Evolutionary conservation across 30 jellyfish, hydroid and myxozoan genomes (phyloP), one percentile per base, ranked within the genome.

Genomic region (Hydra vulgaris): DNA sequence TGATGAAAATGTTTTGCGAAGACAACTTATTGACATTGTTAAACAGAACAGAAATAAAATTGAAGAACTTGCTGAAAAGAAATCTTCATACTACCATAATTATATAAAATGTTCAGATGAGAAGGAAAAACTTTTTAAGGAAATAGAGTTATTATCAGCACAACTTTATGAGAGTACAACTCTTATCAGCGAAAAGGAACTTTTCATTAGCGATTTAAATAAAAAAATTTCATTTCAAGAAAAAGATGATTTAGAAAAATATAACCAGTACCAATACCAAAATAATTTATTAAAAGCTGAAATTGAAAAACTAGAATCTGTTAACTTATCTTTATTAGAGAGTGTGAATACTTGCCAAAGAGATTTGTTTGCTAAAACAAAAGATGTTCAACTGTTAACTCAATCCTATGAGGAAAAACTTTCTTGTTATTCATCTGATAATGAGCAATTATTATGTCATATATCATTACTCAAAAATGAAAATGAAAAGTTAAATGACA

Each of bases 1-100:
- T 19, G 86, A 79, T 53, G 68, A 79, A 53, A 26, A 79, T 1
- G 72, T 7, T 17, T 27, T 73, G 25, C 27, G 7, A 68, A 68
- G 16, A 68, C 26, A 68, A 15, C 75, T 68, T n/a, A 16, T 23
- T 68, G 75, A 68, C 8, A 16, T 15, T n/a, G 27, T 68, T 23
- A 68, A 68, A 68, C 25, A 1, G 26, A 68, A 68, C 27, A 20
- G 75, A 68, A 68, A 68, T 68, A 68, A 68, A 68, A 68, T 68
- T 68, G 75, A 20, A 15, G 61, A 40, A 12, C 61, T 40, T 40
- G 12, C 12, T 40, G 61, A 40, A 5, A 40, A 40, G 61, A 40
- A 40, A 40, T 3, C 61, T 40, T 3, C 61, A 40, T 12, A 40
- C 12, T 40, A 40, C 61, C 5, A 12, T 12, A 40, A 40, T 40